Conservation (phyloP, 1,140 invertebrate species). For the Odontomachus brunneus region DNA sequence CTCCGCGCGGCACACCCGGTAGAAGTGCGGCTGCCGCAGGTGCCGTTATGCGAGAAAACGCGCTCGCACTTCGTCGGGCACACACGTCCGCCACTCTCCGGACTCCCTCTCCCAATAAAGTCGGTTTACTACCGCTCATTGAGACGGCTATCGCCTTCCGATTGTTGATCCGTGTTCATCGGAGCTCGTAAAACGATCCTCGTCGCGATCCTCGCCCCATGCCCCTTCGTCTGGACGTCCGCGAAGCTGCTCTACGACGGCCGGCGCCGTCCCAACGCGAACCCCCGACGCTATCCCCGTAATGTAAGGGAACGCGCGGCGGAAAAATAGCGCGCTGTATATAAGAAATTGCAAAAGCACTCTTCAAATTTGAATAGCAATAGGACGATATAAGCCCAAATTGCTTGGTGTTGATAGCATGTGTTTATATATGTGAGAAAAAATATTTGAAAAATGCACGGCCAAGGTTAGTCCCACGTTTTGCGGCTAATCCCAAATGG, state of each 20-base stretch:
- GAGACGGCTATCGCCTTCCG: constrained; percentile 72
- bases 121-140: constrained; percentile 72
- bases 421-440: too few relatives aligned
- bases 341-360: too few relatives aligned
- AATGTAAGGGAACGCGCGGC: too few relatives aligned
- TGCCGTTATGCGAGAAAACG: constrained; percentile 63
- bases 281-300: too few relatives aligned
- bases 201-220: constrained; percentile 10
- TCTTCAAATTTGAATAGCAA: too few relatives aligned
- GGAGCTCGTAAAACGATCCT: constrained; percentile 72
- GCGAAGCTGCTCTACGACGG: not conserved
- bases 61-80: constrained; percentile 59
- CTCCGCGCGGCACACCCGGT: constrained; percentile 41
- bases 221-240: not conserved
- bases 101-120: constrained; percentile 64
- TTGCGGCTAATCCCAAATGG: too few relatives aligned
- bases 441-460: too few relatives aligned
- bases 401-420: too few relatives aligned
- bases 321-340: too few relatives aligned
- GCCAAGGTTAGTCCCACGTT: too few relatives aligned
- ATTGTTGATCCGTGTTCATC: constrained; percentile 76
- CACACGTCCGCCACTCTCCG: too few relatives aligned
- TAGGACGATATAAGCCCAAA: too few relatives aligned
- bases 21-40: constrained; percentile 58
- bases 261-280: not conserved